phyloP scores from a whole-genome alignment of 2,888 invertebrate species.

The Lysandra coridon region DNA sequence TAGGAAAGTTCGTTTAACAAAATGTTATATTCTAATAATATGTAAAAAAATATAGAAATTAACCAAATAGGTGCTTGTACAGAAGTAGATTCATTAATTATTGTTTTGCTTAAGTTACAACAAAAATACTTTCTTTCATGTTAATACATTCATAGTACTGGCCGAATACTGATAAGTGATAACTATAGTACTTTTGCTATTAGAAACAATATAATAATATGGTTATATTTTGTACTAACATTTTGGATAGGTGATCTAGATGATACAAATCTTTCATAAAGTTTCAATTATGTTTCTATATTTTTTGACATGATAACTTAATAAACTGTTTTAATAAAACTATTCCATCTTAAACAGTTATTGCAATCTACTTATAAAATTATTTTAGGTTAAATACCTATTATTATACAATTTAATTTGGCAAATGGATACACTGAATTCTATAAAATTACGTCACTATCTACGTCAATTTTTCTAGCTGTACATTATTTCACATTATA shows the following conservation, averaged over 20 bases:
- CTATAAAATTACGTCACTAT: slow-evolving; percentile 10
- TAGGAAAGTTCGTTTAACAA: not conserved
- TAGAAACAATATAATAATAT: not conserved
- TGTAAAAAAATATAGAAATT: too few relatives aligned
- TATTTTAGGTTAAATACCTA: not conserved
- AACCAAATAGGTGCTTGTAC: too few relatives aligned
- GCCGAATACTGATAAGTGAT: not conserved
- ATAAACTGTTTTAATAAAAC: not conserved
- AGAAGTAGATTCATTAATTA: too few relatives aligned
- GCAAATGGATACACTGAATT: slow-evolving; percentile 21
- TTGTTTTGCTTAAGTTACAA: too few relatives aligned
- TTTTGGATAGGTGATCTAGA: not conserved
- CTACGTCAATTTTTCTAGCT: slow-evolving; percentile 30
- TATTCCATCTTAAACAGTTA: not conserved
- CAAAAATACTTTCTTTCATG: too few relatives aligned
- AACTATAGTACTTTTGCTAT: not conserved
- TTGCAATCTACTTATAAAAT: slow-evolving; percentile 10
- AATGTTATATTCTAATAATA: not conserved
- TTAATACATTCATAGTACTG: not conserved
- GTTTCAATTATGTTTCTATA: not conserved
- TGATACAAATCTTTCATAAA: not conserved
- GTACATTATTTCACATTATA: slow-evolving; percentile 33
- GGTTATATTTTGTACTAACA: not conserved
- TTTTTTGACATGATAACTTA: not conserved
- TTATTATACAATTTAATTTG: slow-evolving; percentile 14